Evolutionary conservation across 2,797 vertebrate species (phyloP).

Genomic region (Ara ararauna): DNA sequence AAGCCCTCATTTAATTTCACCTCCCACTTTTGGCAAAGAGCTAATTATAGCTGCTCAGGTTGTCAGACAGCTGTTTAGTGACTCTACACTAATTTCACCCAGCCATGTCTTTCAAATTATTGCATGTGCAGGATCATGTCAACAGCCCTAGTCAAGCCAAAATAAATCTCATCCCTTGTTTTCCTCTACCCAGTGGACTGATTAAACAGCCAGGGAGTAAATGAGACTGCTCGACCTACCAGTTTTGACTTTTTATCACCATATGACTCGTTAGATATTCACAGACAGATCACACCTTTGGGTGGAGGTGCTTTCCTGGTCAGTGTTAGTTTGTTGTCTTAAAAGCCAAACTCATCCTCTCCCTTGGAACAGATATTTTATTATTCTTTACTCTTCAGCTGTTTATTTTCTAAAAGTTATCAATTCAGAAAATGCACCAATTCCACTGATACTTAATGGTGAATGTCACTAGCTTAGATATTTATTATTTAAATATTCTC

Average conservation of each 20-base stretch:
- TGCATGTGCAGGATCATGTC: background rate
- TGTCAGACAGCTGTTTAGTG: background rate
- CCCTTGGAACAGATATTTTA: background rate
- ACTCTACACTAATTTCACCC: background rate
- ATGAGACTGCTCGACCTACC: background rate
- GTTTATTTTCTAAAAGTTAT: background rate
- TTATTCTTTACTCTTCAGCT: background rate
- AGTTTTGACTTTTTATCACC: background rate
- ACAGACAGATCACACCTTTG: background rate
- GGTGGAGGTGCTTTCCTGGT: background rate
- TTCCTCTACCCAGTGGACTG: background rate
- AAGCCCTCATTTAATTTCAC: background rate
- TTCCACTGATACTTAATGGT: background rate
- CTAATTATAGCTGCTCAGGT: background rate
- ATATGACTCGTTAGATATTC: background rate
- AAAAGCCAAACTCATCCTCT: background rate
- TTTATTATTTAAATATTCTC: background rate
- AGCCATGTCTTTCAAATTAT: background rate
- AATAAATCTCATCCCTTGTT: background rate
- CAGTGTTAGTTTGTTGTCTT: background rate
- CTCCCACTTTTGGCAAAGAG: background rate
- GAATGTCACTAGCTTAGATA: background rate
- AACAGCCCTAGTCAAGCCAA: background rate
- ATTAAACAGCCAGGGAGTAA: background rate
- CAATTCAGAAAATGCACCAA: background rate